These are phyloP conservation scores for Meandrina meandrites DNA, from an alignment of 92 coral and sea anemone species.

Conservation along the genomic window DNA sequence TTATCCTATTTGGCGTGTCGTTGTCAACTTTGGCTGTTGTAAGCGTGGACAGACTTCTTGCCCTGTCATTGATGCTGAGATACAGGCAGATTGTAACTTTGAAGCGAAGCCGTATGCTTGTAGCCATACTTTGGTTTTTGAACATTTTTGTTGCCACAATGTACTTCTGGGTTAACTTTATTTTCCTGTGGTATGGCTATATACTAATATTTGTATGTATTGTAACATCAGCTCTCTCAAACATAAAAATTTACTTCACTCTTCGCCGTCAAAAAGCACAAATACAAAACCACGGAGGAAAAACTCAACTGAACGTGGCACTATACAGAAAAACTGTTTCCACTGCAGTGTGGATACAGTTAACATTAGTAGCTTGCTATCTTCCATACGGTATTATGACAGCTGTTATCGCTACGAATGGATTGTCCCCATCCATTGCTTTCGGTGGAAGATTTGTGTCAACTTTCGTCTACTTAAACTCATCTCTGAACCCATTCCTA, in stretches of 20 bases:
- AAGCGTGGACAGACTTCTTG: constrained; percentile 28
- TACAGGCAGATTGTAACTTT: constrained; percentile 26
- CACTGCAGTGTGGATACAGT: constrained; percentile 3
- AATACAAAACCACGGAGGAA: not conserved
- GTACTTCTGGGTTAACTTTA: constrained; percentile 17
- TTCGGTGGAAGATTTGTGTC: not conserved
- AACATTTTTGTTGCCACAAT: constrained; percentile 3
- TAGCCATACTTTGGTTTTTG: not conserved
- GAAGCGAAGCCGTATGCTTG: not conserved
- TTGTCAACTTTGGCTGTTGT: not conserved
- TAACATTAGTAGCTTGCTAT: constrained; percentile 13
- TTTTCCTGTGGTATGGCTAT: constrained; percentile 27
- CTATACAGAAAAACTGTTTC: constrained; percentile 30
- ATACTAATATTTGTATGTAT: not conserved
- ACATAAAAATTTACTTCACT: constrained; percentile 2
- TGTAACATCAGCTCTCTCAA: not conserved
- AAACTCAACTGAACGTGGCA: not conserved
- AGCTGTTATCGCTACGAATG: not conserved
- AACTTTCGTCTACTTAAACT: constrained; percentile 5
- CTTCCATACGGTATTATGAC: constrained; percentile 21
- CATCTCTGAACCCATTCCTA: constrained; percentile 22
- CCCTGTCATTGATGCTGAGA: constrained; percentile 7
- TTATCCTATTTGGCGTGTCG: not conserved
- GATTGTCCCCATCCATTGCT: not conserved
- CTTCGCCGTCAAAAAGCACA: not conserved